Base-by-base conservation (phyloP, 1,140 invertebrate genomes). In the Pseudomyrmex pallidus region DNA sequence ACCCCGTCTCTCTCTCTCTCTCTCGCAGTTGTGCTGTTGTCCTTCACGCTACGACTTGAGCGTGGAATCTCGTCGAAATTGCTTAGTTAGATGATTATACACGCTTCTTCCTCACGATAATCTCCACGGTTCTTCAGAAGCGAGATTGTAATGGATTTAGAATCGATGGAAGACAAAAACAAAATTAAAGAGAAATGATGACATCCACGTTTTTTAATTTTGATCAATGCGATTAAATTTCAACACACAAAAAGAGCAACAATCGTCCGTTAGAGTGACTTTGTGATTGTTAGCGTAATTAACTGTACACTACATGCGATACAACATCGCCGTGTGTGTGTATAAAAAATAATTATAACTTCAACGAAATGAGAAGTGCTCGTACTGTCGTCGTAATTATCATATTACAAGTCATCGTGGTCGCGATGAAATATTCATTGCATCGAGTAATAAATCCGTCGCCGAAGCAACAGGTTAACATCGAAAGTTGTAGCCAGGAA, bases 391-490 rank as follows among this genome's bases (percentile, higher is more conserved):
- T 87, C 48, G n/a, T 87, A 63, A 86, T 82, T 84, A 86, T 77
- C 25, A 44, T 50, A 15, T 46, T 80, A n/a, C 10, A 15, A 73
- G 66, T 77, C 59, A 61, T 0, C 35, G 63, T 63, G 63, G 80
- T 87, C 73, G 17, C 73, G 17, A 61, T 87, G 78, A 88, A 88
- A 88, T 88, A 88, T 88, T 88, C 87, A 88, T 88, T 67, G 86
- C 77, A 84, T 22, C 50, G 86, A 61, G 74, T 84, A 73, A 88
- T 87, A 88, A 88, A 89, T 89, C 72, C 82, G 63, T 85, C 84
- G 74, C 25, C 64, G 87, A 67, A 74, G 87, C 87, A 88, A 89
- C 87, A 88, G 87, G 87, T 89, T 88, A 89, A 84, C 87, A 70
- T 67, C 77, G 87, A 88, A 86, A 72, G 67, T 80, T 88, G 78